Conservation (phyloP, 2,113 vertebrate genomes). For the Centropus bengalensis region DNA sequence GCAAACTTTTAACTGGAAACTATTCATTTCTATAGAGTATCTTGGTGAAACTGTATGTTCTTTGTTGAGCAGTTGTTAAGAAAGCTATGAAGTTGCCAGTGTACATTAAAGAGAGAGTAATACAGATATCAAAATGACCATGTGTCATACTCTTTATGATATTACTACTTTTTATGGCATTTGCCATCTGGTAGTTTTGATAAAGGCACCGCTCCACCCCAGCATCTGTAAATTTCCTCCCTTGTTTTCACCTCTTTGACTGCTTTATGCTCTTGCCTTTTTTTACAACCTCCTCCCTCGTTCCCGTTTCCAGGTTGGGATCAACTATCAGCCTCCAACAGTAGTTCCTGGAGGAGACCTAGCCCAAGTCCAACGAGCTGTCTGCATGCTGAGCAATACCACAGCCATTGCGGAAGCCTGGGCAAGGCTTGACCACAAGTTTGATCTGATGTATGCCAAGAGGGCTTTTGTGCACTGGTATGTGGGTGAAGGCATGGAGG, state of each 20-base stretch:
- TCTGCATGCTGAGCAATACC: conserved; percentile 85
- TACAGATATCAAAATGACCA: not conserved
- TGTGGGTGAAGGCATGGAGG: conserved; percentile 84
- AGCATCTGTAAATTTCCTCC: not conserved
- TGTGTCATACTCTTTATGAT: not conserved
- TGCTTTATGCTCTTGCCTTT: not conserved
- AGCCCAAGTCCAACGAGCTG: conserved; percentile 79
- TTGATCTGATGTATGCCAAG: conserved; percentile 84
- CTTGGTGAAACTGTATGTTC: not conserved
- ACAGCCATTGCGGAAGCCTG: conserved; percentile 82
- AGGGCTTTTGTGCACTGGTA: conserved; percentile 86
- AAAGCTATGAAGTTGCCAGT: not conserved
- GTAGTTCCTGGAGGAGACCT: conserved; percentile 80
- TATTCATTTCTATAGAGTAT: not conserved
- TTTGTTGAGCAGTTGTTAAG: not conserved
- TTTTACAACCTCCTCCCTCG: not conserved
- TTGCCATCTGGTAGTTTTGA: not conserved
- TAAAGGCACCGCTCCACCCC: not conserved
- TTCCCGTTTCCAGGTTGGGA: conserved; percentile 74
- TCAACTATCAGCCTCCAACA: conserved; percentile 83
- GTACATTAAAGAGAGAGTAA: not conserved
- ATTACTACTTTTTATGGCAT: not conserved
- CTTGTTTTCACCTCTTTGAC: not conserved
- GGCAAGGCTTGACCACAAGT: conserved; percentile 82
- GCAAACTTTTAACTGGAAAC: not conserved